Conservation (phyloP, 2,797 vertebrate species). For the Hemitrygon akajei region DNA sequence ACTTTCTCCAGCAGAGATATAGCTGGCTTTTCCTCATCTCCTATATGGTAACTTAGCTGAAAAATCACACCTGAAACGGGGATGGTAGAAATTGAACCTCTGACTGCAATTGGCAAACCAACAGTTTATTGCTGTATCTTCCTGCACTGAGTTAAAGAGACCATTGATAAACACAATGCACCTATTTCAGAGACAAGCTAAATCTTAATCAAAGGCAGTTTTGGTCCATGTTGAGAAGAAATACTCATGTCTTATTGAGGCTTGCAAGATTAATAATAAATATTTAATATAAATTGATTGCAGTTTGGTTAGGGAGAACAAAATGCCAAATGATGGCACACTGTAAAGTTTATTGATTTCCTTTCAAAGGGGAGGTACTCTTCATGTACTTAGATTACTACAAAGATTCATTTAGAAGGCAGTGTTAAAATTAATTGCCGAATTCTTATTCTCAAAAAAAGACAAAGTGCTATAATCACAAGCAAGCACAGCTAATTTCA, state of each 20-base stretch:
- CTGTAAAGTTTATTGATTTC: background rate
- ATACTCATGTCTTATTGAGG: background rate
- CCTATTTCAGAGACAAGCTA: background rate
- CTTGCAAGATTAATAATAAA: slow-evolving; percentile 2
- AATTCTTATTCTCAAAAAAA: background rate
- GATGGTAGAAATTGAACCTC: background rate
- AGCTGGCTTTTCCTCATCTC: background rate
- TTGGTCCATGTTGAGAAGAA: background rate
- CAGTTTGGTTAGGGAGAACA: background rate
- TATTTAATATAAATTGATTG: background rate
- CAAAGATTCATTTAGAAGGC: background rate
- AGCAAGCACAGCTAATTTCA: slow-evolving; percentile 2
- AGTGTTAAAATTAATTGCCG: background rate
- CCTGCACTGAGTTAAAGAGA: background rate
- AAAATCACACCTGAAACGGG: background rate
- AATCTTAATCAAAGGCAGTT: slow-evolving; percentile 7
- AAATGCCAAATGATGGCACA: background rate
- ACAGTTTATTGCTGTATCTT: no score
- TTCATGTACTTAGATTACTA: background rate
- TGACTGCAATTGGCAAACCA: background rate
- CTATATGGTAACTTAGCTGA: background rate
- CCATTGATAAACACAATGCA: background rate
- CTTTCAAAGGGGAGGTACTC: background rate
- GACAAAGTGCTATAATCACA: background rate
- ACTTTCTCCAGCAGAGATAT: background rate